A percentile compares a stretch with the other conserved stretches of the same genome.
phyloP scores from a whole-genome alignment of 1,140 invertebrate genomes.

The Drosophila burlai region DNA sequence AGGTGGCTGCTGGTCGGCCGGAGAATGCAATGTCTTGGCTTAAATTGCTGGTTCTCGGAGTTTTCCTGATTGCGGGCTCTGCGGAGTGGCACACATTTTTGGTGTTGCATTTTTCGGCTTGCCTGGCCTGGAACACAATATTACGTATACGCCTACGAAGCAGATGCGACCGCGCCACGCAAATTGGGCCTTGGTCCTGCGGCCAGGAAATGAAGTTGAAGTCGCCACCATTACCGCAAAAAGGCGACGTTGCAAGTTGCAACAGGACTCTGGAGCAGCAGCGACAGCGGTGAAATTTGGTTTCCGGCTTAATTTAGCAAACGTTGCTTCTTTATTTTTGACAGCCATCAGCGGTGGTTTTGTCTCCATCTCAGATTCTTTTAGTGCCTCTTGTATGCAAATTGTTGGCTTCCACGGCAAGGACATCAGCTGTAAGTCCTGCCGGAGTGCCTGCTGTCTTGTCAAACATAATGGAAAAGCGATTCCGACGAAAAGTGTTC shows the following conservation, averaged over 20 bases:
- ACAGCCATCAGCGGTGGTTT: constrained; percentile 38
- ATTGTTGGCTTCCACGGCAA: constrained; percentile 19
- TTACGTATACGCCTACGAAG: constrained; percentile 75
- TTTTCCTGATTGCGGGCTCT: constrained; percentile 48
- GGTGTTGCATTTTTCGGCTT: constrained; percentile 23
- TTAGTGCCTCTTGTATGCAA: constrained; percentile 33
- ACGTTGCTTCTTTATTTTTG: constrained; percentile 76
- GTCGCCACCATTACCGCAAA: constrained; percentile 70
- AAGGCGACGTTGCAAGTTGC: constrained; percentile 60
- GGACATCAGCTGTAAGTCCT: constrained; percentile 26
- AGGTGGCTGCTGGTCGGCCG: constrained; percentile 59
- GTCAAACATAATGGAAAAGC: constrained; percentile 29
- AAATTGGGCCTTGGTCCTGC: constrained; percentile 59
- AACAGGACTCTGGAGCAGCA: neutral
- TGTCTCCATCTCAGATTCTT: constrained; percentile 33
- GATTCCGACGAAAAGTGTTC: constrained; percentile 8
- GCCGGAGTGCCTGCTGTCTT: constrained; percentile 5
- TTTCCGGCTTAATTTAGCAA: constrained; percentile 80
- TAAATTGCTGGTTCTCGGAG: constrained; percentile 21
- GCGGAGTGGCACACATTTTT: constrained; percentile 34
- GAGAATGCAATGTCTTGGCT: constrained; percentile 52
- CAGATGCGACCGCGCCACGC: constrained; percentile 53
- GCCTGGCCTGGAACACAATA: constrained; percentile 49
- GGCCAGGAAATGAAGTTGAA: constrained; percentile 75
- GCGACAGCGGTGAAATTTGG: constrained; percentile 52